Evolutionary conservation across 2,113 vertebrate species (phyloP).

Genomic region (Colius striatus): DNA sequence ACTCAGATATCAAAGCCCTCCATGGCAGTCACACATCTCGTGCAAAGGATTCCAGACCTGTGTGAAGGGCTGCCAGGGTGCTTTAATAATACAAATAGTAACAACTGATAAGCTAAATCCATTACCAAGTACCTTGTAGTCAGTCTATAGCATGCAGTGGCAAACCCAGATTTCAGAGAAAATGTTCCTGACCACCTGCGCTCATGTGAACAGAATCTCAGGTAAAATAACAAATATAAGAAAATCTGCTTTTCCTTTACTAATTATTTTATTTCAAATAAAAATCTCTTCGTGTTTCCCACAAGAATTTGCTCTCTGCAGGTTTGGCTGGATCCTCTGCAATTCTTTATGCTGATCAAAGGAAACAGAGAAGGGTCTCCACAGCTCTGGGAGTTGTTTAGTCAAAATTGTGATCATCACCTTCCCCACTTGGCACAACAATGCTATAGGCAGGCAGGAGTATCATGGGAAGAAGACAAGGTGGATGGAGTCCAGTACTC

Average conservation of each 20-base stretch:
- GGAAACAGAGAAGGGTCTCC: not conserved
- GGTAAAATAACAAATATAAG: not conserved
- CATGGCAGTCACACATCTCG: accelerated
- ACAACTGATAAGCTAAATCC: not conserved
- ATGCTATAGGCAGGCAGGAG: not conserved
- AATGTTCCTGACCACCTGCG: not conserved
- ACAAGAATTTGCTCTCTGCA: not conserved
- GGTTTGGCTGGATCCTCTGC: not conserved
- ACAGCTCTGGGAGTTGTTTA: not conserved
- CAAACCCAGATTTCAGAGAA: not conserved
- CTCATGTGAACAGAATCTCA: not conserved
- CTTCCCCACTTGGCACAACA: not conserved
- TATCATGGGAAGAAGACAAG: not conserved
- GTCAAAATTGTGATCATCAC: not conserved
- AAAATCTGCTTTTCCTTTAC: not conserved
- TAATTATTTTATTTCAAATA: not conserved
- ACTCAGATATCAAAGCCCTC: not conserved
- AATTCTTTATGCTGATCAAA: not conserved
- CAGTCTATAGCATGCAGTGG: not conserved
- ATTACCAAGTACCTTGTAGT: not conserved
- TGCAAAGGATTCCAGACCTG: not conserved
- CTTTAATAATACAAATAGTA: not conserved
- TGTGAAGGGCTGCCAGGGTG: not conserved
- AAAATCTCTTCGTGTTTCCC: not conserved
- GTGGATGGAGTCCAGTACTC: not conserved